A percentile compares a stretch with the other conserved stretches of the same genome.
Evolutionary conservation across 2,888 invertebrate genomes (phyloP).

Genomic region (Tanypteryx hageni): DNA sequence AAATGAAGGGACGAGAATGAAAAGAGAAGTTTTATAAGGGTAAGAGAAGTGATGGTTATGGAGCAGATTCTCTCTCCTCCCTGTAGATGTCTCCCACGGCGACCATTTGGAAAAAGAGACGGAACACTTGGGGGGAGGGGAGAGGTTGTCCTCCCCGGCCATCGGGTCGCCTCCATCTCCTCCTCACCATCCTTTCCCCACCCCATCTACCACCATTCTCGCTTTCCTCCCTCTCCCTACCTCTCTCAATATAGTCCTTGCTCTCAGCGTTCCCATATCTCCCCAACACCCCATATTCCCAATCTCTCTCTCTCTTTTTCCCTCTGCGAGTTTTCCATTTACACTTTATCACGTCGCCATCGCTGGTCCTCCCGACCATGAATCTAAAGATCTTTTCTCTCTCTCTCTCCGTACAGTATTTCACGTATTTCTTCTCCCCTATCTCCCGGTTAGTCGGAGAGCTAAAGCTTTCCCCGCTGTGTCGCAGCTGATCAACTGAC

Average conservation of each 20-base stretch:
- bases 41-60: background rate
- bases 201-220: background rate
- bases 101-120: conserved; percentile 24
- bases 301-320: background rate
- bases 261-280: no score
- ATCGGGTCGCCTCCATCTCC: background rate
- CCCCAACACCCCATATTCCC: background rate
- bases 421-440: no score
- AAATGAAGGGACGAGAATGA: background rate
- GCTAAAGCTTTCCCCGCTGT: no score
- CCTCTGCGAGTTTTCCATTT: background rate
- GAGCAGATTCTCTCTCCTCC: background rate
- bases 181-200: background rate
- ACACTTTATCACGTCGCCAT: conserved; percentile 16
- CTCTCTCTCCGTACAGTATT: no score
- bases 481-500: no score
- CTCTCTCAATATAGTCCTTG: background rate
- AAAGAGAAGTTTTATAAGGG: background rate
- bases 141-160: background rate
- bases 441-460: no score
- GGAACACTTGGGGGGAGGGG: background rate
- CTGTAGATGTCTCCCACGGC: conserved; percentile 13
- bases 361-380: background rate
- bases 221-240: background rate
- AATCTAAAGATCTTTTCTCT: background rate